Percentiles rank a stretch among this genome's conserved stretches.
These are phyloP conservation scores for Helicoverpa zea DNA, from an alignment of 1,140 invertebrate species.

Conservation along the genomic window DNA sequence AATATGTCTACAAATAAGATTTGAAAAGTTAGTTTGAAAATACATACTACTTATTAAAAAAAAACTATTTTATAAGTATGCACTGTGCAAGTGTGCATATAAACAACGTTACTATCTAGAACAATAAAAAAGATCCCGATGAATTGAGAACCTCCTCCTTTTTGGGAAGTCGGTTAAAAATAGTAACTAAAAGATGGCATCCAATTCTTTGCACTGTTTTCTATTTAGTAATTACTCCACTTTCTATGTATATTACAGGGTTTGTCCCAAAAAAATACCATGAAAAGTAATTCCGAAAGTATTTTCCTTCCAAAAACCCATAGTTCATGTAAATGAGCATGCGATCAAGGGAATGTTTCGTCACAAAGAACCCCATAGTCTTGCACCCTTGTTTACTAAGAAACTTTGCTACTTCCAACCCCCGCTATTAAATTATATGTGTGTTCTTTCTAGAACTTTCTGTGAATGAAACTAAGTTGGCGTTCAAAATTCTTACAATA, in stretches of 20 bases:
- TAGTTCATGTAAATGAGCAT: slow-evolving; percentile 5
- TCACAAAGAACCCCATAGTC: neutral
- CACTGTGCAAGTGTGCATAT: too few relatives aligned
- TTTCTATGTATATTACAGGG: neutral
- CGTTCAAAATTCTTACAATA: neutral
- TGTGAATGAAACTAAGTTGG: neutral
- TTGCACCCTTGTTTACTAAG: slow-evolving; percentile 26
- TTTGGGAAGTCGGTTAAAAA: too few relatives aligned
- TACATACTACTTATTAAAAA: too few relatives aligned
- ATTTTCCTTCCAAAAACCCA: neutral
- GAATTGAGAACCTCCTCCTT: too few relatives aligned
- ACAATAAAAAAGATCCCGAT: too few relatives aligned
- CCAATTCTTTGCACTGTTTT: too few relatives aligned
- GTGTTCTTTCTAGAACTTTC: neutral
- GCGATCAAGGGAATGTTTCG: slow-evolving; percentile 8
- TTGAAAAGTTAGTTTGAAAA: too few relatives aligned
- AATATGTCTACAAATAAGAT: too few relatives aligned
- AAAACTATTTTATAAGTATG: too few relatives aligned
- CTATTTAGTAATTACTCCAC: neutral
- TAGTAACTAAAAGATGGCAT: too few relatives aligned
- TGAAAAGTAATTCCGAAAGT: neutral
- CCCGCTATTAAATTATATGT: neutral
- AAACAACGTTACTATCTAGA: too few relatives aligned
- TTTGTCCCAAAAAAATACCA: neutral
- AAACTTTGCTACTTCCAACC: slow-evolving; percentile 3